These are phyloP conservation scores for Sarcophaga caerulescens DNA, from an alignment of 2,888 invertebrate genomes.

Conservation along the genomic window DNA sequence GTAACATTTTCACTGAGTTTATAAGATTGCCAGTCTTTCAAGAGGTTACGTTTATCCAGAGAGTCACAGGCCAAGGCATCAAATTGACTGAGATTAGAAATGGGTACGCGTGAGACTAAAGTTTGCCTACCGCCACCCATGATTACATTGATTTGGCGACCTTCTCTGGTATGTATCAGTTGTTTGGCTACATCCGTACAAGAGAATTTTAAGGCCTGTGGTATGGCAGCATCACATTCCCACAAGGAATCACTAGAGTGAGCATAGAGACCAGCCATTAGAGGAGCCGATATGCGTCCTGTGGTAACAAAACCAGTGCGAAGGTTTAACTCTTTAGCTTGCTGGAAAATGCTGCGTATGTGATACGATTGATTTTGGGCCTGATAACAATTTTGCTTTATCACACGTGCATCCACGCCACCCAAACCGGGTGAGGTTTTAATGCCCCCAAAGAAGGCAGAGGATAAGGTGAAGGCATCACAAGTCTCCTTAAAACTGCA, in stretches of 20 bases:
- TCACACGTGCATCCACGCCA: constrained; percentile 87
- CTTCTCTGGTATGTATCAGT: constrained; percentile 88
- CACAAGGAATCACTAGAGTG: constrained; percentile 88
- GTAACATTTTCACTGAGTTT: constrained; percentile 82
- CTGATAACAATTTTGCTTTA: constrained; percentile 83
- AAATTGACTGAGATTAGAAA: constrained; percentile 82
- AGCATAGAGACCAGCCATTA: constrained; percentile 89
- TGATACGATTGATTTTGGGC: constrained; percentile 83
- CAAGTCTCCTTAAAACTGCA: constrained; percentile 90
- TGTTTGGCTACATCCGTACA: constrained; percentile 93
- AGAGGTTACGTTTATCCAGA: constrained; percentile 87
- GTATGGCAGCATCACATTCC: constrained; percentile 89
- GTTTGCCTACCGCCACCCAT: constrained; percentile 92
- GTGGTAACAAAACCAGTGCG: constrained; percentile 93
- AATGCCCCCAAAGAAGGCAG: constrained; percentile 90
- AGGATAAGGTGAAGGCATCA: constrained; percentile 92
- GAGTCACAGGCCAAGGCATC: constrained; percentile 85
- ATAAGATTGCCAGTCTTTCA: constrained; percentile 86
- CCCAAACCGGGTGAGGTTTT: constrained; percentile 88
- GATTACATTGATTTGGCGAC: constrained; percentile 82
- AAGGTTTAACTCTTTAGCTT: constrained; percentile 88
- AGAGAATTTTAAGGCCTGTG: constrained; percentile 74
- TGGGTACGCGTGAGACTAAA: constrained; percentile 83
- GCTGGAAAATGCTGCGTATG: constrained; percentile 85
- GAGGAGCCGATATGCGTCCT: constrained; percentile 92